A percentile compares a stretch with the other conserved stretches of the same genome.
These are phyloP conservation scores for Cercopithecus diana DNA, from an alignment of 2,797 vertebrate species.

Conservation along the genomic window DNA sequence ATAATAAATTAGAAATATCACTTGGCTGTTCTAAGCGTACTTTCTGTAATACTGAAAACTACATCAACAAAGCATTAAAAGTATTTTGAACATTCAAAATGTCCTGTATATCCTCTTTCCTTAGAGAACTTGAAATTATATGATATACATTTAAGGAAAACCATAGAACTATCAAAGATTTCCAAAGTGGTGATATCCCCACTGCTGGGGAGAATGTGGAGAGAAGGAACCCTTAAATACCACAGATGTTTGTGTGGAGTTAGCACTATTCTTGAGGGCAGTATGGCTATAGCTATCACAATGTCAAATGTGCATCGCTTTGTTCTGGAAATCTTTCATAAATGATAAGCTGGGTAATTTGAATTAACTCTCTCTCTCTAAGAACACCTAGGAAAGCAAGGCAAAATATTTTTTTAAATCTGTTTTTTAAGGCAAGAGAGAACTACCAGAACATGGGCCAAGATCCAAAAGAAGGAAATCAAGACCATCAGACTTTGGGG, in stretches of 20 bases:
- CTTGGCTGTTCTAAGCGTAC: neutral
- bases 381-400: neutral
- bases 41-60: neutral
- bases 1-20: neutral
- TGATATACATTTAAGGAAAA: slow-evolving; percentile 22
- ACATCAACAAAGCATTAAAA: neutral
- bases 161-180: neutral
- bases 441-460: neutral
- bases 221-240: neutral
- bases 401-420: neutral
- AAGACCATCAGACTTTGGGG: neutral
- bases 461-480: neutral
- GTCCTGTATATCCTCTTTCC: neutral
- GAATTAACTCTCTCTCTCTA: neutral
- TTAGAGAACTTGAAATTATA: slow-evolving; percentile 29
- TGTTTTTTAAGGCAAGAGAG: slow-evolving; percentile 11
- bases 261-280: neutral
- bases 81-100: slow-evolving; percentile 16
- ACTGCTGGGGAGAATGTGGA: neutral
- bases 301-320: neutral
- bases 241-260: neutral
- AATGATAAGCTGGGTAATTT: neutral
- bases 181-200: neutral
- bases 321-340: neutral
- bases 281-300: neutral